Evolutionary conservation across 1,140 invertebrate genomes (phyloP).

Genomic region (Druon quercuslanigerum): DNA sequence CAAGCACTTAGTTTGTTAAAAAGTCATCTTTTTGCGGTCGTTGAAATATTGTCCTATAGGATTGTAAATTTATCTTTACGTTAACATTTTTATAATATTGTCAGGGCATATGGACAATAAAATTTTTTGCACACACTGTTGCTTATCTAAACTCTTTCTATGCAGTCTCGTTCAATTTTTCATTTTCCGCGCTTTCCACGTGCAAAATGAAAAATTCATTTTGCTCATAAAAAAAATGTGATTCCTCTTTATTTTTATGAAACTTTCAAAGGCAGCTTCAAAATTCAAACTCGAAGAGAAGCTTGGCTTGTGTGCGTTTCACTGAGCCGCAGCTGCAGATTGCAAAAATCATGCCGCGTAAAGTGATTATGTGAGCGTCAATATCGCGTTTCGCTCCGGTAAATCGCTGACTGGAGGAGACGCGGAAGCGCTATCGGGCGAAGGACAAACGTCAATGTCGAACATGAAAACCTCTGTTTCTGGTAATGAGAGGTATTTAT

Average conservation of each 20-base stretch:
- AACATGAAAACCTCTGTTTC: not conserved
- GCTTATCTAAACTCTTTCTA: not conserved
- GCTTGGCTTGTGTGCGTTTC: not conserved
- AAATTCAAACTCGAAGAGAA: not conserved
- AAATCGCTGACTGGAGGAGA: slow-evolving; percentile 26
- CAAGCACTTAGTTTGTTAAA: too few species aligned
- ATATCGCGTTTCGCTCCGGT: slow-evolving; percentile 7
- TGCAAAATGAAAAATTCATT: not conserved
- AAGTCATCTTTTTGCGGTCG: too few species aligned
- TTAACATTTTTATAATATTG: too few species aligned
- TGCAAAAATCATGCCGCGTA: slow-evolving; percentile 12
- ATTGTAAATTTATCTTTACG: too few species aligned
- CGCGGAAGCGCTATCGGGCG: slow-evolving; percentile 6
- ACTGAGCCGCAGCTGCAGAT: not conserved
- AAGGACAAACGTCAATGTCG: not conserved
- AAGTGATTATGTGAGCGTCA: slow-evolving; percentile 19
- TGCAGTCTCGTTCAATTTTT: not conserved
- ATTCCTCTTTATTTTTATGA: not conserved
- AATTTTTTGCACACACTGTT: too few species aligned
- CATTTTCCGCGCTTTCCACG: not conserved
- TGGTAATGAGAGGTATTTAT: not conserved
- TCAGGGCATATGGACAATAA: too few species aligned
- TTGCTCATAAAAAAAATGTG: not conserved
- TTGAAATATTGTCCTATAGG: too few species aligned
- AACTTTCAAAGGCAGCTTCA: not conserved